Conservation (phyloP, 2,113 vertebrate species). For the Melanotaenia duboulayi region DNA sequence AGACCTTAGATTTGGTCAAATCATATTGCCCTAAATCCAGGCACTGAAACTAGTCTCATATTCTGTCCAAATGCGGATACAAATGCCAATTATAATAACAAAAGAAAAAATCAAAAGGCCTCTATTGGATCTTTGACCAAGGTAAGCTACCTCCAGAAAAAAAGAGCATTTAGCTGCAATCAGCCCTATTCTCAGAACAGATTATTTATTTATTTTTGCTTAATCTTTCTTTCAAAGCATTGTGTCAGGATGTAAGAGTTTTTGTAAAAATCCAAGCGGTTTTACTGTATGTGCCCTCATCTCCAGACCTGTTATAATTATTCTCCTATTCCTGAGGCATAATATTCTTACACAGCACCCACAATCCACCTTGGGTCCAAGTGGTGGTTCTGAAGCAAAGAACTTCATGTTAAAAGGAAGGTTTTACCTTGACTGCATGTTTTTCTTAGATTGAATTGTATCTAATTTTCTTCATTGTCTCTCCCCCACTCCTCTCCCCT, state of each 20-base stretch:
- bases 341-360: too few species aligned
- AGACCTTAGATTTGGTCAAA: too few species aligned
- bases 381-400: too few species aligned
- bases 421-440: background rate
- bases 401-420: background rate
- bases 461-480: conserved; percentile 5
- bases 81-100: too few species aligned
- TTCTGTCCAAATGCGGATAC: background rate
- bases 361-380: too few species aligned
- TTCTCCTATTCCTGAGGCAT: background rate
- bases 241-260: too few species aligned
- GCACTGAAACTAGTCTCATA: background rate
- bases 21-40: background rate
- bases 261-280: too few species aligned
- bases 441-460: background rate
- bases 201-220: too few species aligned
- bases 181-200: background rate
- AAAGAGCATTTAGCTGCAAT: background rate
- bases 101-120: background rate
- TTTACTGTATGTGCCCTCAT: background rate
- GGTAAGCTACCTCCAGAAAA: background rate
- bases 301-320: background rate
- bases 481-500: background rate
- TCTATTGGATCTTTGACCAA: background rate
- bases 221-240: too few species aligned